phyloP scores from a whole-genome alignment of 2,113 vertebrate genomes.

The Austrofundulus limnaeus region DNA sequence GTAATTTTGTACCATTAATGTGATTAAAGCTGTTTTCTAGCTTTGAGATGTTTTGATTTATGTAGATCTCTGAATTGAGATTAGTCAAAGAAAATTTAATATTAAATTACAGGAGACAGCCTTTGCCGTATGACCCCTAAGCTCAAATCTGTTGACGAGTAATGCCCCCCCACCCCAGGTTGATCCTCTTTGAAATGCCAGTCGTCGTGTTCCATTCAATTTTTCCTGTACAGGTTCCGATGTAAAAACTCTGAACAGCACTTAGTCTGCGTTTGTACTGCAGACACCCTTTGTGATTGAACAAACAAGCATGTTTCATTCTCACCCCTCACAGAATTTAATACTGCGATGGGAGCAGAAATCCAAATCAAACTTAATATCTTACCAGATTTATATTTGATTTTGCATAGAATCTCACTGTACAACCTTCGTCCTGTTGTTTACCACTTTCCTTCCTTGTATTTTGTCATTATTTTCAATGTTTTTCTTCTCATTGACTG shows the following conservation, averaged over 20 bases:
- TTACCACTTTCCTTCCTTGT: background rate
- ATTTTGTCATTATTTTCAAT: constrained; percentile 1
- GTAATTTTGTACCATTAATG: constrained; percentile 43
- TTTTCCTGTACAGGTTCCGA: constrained; percentile 12
- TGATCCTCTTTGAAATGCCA: background rate
- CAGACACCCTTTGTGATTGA: background rate
- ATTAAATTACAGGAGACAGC: constrained; percentile 9
- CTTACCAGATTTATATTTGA: constrained; percentile 52
- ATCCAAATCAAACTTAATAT: constrained; percentile 55
- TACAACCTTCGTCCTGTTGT: constrained; percentile 10
- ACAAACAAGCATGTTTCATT: background rate
- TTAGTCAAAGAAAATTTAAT: constrained; percentile 31
- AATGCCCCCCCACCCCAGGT: constrained; percentile 10
- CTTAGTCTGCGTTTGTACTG: constrained; percentile 16
- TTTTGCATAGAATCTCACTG: constrained; percentile 43
- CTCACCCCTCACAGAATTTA: constrained; percentile 16
- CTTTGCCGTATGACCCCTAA: constrained; percentile 15
- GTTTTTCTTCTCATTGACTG: constrained; percentile 25
- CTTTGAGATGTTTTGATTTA: constrained; percentile 21
- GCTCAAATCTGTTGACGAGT: background rate
- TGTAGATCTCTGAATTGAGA: constrained; percentile 26
- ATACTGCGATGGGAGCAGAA: constrained; percentile 48
- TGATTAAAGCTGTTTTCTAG: constrained; percentile 30
- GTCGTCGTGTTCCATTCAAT: constrained; percentile 14
- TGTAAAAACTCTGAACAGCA: constrained; percentile 16